Evolutionary conservation across 2,888 invertebrate species (phyloP).

Genomic region (Meiosimyza decipiens): DNA sequence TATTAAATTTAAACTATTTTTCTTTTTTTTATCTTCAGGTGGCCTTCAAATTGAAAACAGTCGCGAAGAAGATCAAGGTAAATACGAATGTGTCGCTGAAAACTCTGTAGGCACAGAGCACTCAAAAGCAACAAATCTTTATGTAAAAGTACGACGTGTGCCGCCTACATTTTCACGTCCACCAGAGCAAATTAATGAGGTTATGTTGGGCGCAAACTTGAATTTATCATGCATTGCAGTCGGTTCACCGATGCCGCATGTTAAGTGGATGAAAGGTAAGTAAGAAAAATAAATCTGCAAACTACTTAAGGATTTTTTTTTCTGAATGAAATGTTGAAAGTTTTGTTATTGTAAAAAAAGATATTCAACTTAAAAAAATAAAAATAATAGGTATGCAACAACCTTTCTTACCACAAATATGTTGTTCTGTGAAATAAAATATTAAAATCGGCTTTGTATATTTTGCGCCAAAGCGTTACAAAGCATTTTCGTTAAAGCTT

Average conservation of each 20-base stretch:
- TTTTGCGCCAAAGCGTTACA: too few relatives aligned
- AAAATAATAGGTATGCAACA: too few relatives aligned
- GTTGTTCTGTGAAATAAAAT: too few relatives aligned
- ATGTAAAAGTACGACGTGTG: slow-evolving; percentile 96
- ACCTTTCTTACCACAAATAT: too few relatives aligned
- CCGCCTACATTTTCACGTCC: slow-evolving; percentile 95
- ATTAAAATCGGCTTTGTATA: too few relatives aligned
- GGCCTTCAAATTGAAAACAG: slow-evolving; percentile 87
- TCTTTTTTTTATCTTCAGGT: slow-evolving; percentile 50
- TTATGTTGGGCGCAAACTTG: slow-evolving; percentile 90
- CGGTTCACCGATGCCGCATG: slow-evolving; percentile 97
- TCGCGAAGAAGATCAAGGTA: slow-evolving; percentile 91
- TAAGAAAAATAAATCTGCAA: not conserved
- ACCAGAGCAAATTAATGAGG: slow-evolving; percentile 86
- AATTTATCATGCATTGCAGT: slow-evolving; percentile 97
- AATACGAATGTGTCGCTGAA: slow-evolving; percentile 96
- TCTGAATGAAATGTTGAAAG: too few relatives aligned
- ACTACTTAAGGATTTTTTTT: too few relatives aligned
- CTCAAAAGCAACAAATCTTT: slow-evolving; percentile 88
- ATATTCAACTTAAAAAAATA: too few relatives aligned
- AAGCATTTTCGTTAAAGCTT: too few relatives aligned
- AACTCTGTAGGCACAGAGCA: slow-evolving; percentile 93
- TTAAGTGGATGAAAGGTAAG: slow-evolving; percentile 88
- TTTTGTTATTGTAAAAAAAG: too few relatives aligned
- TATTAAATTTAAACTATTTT: not conserved